Evolutionary conservation across 1,140 invertebrate species (phyloP).

Genomic region (Drosophila murphyi): DNA sequence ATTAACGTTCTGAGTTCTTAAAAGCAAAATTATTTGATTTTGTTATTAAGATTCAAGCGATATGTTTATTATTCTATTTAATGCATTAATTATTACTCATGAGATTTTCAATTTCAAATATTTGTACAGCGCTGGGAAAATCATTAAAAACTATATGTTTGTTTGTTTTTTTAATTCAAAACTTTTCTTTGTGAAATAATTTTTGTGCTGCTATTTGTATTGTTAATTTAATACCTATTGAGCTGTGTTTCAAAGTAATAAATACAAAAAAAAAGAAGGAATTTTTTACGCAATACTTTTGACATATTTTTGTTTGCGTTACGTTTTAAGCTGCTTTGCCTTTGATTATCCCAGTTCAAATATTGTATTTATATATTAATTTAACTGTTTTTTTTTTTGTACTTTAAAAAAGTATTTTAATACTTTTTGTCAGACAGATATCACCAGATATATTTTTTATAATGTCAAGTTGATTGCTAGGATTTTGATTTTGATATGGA

Average conservation of each 20-base stretch:
- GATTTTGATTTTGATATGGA: constrained; percentile 18
- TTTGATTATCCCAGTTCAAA: background rate
- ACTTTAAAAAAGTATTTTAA: constrained; percentile 7
- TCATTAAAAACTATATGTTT: too few relatives aligned
- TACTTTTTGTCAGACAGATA: background rate
- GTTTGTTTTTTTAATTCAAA: too few relatives aligned
- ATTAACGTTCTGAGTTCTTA: too few relatives aligned
- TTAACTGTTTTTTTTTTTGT: background rate
- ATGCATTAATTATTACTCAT: too few relatives aligned
- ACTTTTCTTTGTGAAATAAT: background rate
- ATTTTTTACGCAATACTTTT: background rate
- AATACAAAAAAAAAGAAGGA: background rate
- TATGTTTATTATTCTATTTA: too few relatives aligned
- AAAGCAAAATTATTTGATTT: too few relatives aligned
- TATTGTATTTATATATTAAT: background rate
- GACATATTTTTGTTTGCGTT: background rate
- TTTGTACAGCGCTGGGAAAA: too few relatives aligned
- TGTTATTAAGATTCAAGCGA: too few relatives aligned
- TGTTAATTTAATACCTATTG: too few relatives aligned
- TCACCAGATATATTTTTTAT: background rate
- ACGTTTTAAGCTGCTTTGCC: background rate
- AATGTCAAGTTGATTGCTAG: constrained; percentile 6
- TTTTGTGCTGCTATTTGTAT: background rate
- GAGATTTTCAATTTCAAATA: too few relatives aligned
- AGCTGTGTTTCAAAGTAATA: too few relatives aligned